phyloP scores from a whole-genome alignment of 2,888 invertebrate genomes.

The Drosophila emarginata region DNA sequence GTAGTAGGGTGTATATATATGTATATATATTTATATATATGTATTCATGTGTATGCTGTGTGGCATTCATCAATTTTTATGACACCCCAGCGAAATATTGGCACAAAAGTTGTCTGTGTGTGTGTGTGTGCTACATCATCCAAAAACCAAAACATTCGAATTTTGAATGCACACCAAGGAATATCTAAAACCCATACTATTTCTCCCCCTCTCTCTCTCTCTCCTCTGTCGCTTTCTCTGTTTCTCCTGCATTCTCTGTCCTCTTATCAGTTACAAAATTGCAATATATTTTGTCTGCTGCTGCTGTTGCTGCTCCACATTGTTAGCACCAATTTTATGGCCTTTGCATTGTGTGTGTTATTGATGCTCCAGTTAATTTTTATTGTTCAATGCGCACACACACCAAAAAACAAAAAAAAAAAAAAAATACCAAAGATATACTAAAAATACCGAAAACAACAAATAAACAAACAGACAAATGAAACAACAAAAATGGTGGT shows the following conservation, averaged over 20 bases:
- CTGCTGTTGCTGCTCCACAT: slow-evolving; percentile 42
- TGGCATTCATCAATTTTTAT: slow-evolving; percentile 72
- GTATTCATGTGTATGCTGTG: background rate
- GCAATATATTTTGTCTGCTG: slow-evolving; percentile 45
- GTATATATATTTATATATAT: background rate
- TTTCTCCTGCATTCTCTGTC: background rate
- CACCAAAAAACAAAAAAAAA: slow-evolving; percentile 11
- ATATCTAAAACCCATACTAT: background rate
- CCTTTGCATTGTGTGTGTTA: slow-evolving; percentile 61
- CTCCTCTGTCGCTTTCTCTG: slow-evolving; percentile 3
- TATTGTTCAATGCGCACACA: slow-evolving; percentile 53
- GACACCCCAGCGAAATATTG: slow-evolving; percentile 59
- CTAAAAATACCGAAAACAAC: background rate
- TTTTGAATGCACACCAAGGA: slow-evolving; percentile 46
- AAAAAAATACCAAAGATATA: background rate
- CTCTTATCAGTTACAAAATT: slow-evolving; percentile 48
- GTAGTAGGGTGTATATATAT: background rate
- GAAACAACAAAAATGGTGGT: slow-evolving; percentile 12
- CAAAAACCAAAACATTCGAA: slow-evolving; percentile 41
- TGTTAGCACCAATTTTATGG: slow-evolving; percentile 71
- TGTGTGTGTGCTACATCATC: slow-evolving; percentile 18
- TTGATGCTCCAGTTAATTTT: slow-evolving; percentile 68
- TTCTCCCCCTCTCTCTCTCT: slow-evolving; percentile 6
- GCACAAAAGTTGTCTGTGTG: slow-evolving; percentile 27
- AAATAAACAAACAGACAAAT: slow-evolving; percentile 1